Evolutionary conservation across 1,140 invertebrate genomes (phyloP), one percentile per base, ranked within the genome.

Genomic region (Belonocnema kinseyi): DNA sequence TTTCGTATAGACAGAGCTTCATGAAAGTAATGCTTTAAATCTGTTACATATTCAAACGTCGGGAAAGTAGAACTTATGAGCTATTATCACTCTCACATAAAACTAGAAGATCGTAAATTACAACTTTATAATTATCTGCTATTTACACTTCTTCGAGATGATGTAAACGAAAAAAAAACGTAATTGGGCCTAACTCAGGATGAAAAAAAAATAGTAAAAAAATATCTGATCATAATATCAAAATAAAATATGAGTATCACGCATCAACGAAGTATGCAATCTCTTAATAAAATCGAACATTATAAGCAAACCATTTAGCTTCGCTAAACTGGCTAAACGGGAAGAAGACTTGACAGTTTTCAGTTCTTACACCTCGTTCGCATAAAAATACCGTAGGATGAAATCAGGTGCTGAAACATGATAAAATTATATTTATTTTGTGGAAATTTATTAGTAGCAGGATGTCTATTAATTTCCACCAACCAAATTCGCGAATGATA

Each of bases 321-420:
- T 46, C 40, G 40, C 40, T 46, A 11, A 46, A 46, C 40, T 0
- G 7, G 40, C 40, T 46, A 1, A 46, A 46, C 40, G 5, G 4
- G 40, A 46, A 46, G 40, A 2, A 46, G 40, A 46, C 7, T 0
- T 17, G 53, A 7, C 3, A 7, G 8, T n/a, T 54, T 10, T 54
- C n/a, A n/a, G 1, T 10, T 6, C 26, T 33, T 66, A 7, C 13
- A 40, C n/a, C 40, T 61, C 10, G 19, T 33, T 16, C 33, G 33
- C 33, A 66, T 40, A 26, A 74, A 80, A 13, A 50, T 14, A 56
- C 54, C 54, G 19, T 77, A 80, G 21, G 77, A 50, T 26, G 77
- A 12, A 46, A 77, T 5, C 61, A 77, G 53, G 46, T 80, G 77
- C 79, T 80, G 74, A 3, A 80, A 78, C 61, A 74, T 50, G 50